Percentiles rank a stretch among this genome's conserved stretches.
phyloP scores from a whole-genome alignment of 2,888 invertebrate species.

The Ectemnius lituratus region DNA sequence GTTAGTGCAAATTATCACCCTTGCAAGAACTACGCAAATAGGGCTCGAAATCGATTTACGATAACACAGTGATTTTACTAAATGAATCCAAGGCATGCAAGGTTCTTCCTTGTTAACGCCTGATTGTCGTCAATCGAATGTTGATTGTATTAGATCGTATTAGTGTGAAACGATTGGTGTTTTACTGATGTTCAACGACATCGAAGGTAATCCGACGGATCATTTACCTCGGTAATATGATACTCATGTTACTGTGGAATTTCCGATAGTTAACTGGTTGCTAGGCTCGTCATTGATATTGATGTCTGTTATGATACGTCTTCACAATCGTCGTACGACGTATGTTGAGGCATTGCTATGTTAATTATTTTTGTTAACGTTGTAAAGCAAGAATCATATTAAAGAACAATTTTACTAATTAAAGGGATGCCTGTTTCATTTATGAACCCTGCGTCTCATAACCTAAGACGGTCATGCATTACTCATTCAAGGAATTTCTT shows the following conservation, averaged over 20 bases:
- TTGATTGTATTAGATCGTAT: too few relatives aligned
- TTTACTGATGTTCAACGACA: too few relatives aligned
- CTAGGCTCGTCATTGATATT: slow-evolving; percentile 8
- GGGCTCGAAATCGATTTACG: too few relatives aligned
- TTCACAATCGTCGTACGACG: neutral
- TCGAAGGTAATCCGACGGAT: neutral
- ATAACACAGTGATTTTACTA: too few relatives aligned
- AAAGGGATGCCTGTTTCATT: neutral
- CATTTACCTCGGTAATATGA: slow-evolving; percentile 32
- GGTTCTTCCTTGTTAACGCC: too few relatives aligned
- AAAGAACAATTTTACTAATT: slow-evolving; percentile 24
- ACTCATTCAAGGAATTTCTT: too few relatives aligned
- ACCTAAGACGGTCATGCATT: too few relatives aligned
- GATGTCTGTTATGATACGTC: slow-evolving; percentile 10
- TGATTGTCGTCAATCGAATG: too few relatives aligned
- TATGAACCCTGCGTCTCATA: neutral
- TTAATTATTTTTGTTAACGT: slow-evolving; percentile 43
- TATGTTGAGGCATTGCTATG: neutral
- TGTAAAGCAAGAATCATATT: slow-evolving; percentile 26
- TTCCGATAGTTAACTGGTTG: slow-evolving; percentile 3
- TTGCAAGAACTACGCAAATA: too few relatives aligned
- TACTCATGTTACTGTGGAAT: slow-evolving; percentile 25
- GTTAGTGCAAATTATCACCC: neutral
- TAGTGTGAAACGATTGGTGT: too few relatives aligned
- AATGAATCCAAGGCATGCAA: too few relatives aligned